Base-by-base conservation (phyloP, 2,113 vertebrate genomes). In the Henicopernis longicauda region DNA sequence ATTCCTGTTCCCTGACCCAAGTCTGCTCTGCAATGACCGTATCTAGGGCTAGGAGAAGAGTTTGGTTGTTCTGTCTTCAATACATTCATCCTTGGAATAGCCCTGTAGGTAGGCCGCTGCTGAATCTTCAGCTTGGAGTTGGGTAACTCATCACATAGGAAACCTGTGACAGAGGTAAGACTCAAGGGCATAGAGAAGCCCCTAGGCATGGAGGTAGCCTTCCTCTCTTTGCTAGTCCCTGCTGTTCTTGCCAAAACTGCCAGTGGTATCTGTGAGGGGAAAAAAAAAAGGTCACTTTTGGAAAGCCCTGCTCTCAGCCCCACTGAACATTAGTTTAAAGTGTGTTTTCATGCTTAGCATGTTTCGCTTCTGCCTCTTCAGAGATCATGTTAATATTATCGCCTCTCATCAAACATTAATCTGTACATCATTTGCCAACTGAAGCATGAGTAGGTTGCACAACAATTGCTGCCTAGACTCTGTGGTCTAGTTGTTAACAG, bases 381-480 rank as follows among this genome's bases (percentile, higher is more conserved):
- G 87, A 96, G 84, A 45, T 85, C 58, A 10, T 40, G 65, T 91
- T 97, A 82, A 87, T 97, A 74, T 81, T 87, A 81, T 76, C 84
- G 70, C 55, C 36, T 82, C 93, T 91, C 77, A 77, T 97, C 97
- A 93, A 93, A 94, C 94, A 59, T 93, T 91, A 84, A 63, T 84
- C 47, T 67, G 49, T 82, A 93, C 76, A 32, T 71, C 9, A 21
- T 86, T 96, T 96, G 77, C 90, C 80, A 91, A 19, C 49, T 86
- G 86, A 93, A 82, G 86, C 79, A 36, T 69, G 70, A 94, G 82
- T 47, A 58, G 72, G 10, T 27, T 47, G 78, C 65, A 52, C 49
- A 72, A 45, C 50, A 65, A 55, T 62, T 58, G 58, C 69, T 78
- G 55, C 85, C 19, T 45, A 36, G 81, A 21, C 55, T 94, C 73